Evolutionary conservation across 2,888 invertebrate species (phyloP), one percentile per base, ranked within the genome.

Genomic region (Lottia gigantea): DNA sequence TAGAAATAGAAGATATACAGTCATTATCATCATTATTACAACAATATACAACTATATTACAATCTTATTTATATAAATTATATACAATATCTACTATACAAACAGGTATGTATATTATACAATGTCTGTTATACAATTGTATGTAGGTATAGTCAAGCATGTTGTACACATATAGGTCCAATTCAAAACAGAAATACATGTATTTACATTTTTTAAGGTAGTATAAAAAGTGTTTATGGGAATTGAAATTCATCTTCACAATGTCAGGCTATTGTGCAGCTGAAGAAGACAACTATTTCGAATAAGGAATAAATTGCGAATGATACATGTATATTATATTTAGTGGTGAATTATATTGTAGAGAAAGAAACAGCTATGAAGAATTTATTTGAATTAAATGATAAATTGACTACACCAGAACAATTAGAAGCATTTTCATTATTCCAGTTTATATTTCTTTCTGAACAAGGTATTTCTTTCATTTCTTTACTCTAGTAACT

Each of bases 1-100:
- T 93, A 0, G 88, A 88, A 0, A 85, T 87, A 3, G 89, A 92
- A 0, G 94, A 95, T 84, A 88, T 94, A 14, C 79, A 68, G 0
- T 19, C 68, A n/a, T 70, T 84, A 4, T 62, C 70, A n/a, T 74
- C 76, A n/a, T 23, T 70, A 16, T 71, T 83, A 15, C 73, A 78
- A 25, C 55, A 55, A 55, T 23, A 55, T 55, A 55, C 19, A 23
- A n/a, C 19, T 55, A 23, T 55, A 23, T 55, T 55, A 55, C 55
- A 55, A 55, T 23, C 55, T 23, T 55, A 55, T 55, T 23, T 55
- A 23, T 55, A 55, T 55, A 55, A 55, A 19, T 23, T 55, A 55
- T 23, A 8, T 19, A 55, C 19, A 55, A 55, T 0, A 2, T 19
- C 19, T 8, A 55, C 23, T 23, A 55, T 55, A 23, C 19, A 55